A percentile compares a stretch with the other conserved stretches of the same genome.
Conservation (phyloP, 1,140 invertebrate genomes). For the Macrobrachium rosenbergii region DNA sequence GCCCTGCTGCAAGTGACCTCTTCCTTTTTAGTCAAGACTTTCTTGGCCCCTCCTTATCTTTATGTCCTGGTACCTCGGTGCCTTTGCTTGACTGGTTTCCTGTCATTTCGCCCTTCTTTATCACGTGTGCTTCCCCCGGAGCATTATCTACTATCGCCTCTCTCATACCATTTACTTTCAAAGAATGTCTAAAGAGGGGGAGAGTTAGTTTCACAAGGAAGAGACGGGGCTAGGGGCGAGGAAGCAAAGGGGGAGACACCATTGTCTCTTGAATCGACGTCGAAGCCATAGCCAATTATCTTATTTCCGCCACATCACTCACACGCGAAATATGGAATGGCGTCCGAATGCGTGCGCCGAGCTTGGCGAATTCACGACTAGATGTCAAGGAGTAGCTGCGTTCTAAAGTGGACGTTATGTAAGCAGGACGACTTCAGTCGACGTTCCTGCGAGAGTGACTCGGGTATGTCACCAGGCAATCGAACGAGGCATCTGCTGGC, state of each 20-base stretch:
- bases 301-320: constrained; percentile 15
- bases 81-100: not conserved
- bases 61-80: too few species aligned
- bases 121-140: not conserved
- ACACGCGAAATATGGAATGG: constrained; percentile 23
- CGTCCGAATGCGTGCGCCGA: too few species aligned
- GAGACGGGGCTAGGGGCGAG: too few species aligned
- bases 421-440: too few species aligned
- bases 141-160: not conserved
- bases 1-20: too few species aligned
- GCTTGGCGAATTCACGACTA: too few species aligned
- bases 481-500: too few species aligned
- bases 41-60: not conserved
- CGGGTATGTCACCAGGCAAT: too few species aligned
- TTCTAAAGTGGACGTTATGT: too few species aligned
- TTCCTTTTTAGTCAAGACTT: not conserved
- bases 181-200: constrained; percentile 7
- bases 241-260: not conserved
- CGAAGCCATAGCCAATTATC: constrained; percentile 2
- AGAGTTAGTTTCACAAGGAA: not conserved
- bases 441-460: too few species aligned
- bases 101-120: not conserved
- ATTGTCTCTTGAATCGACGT: constrained; percentile 2
- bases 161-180: constrained; percentile 9
- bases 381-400: too few species aligned